phyloP scores from a whole-genome alignment of 2,797 vertebrate genomes.

The Pteropus rufus region DNA sequence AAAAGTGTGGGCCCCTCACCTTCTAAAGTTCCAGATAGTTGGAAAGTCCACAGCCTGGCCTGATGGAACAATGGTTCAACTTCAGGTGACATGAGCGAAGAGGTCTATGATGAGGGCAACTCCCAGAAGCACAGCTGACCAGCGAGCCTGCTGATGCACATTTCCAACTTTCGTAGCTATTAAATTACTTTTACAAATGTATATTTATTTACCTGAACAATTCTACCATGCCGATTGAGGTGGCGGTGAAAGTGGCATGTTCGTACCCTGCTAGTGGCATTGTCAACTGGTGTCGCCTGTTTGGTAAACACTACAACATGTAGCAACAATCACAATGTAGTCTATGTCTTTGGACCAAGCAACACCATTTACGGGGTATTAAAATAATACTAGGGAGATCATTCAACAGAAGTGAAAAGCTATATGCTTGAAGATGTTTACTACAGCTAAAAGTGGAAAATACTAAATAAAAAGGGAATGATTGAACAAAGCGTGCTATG shows the following conservation, averaged over 20 bases:
- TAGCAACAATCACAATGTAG: neutral
- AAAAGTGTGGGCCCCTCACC: neutral
- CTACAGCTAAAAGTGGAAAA: neutral
- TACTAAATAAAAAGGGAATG: neutral
- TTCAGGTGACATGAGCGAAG: neutral
- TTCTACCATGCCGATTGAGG: neutral
- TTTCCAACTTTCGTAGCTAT: neutral
- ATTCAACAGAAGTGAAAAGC: neutral
- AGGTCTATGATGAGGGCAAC: neutral
- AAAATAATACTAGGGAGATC: neutral
- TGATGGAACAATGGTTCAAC: neutral
- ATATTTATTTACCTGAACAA: neutral
- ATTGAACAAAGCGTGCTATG: neutral
- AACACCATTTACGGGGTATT: neutral
- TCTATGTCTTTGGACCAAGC: neutral
- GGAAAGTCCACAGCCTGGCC: neutral
- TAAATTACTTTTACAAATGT: neutral
- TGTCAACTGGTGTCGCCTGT: neutral
- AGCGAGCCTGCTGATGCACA: neutral
- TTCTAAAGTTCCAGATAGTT: neutral
- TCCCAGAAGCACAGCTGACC: neutral
- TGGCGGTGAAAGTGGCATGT: neutral
- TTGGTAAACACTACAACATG: neutral
- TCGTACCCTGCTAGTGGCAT: neutral
- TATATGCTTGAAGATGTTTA: neutral